Evolutionary conservation across 1,140 invertebrate genomes (phyloP), one percentile per base, ranked within the genome.

Genomic region (Drosophila sp.): DNA sequence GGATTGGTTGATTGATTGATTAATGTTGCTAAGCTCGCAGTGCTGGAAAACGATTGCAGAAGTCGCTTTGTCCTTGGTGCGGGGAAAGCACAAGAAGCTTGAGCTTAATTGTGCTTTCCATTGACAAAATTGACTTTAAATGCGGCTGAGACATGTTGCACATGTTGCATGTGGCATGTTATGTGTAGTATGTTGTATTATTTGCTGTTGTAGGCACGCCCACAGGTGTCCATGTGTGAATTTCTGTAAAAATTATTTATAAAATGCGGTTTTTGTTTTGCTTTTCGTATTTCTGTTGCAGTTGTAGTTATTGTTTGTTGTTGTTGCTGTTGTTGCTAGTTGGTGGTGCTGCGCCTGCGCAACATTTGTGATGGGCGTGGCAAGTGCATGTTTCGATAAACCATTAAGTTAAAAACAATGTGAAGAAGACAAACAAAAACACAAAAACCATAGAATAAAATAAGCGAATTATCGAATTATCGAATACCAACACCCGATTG

Each of bases 161-260:
- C 9, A 32, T 27, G 13, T 63, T 45, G 48, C 36, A 56, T 76
- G 66, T 66, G 40, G 25, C 48, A 46, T 53, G 21, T 4, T 21
- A 21, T 21, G 21, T 21, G 21, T 63, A 40, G 48, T 29, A 56
- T 76, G 66, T 66, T 45, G 25, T 41, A 46, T 53, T 53, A 21
- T 25, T 56, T 54, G 32, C n/a, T 58, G n/a, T 46, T 43, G 41
- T 48, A 89, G 46, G 76, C 77, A 89, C 89, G 89, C 80, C 89
- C 89, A 86, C 84, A 90, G 40, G 83, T 91, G 59, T 90, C 75
- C 83, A 86, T 77, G 62, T 90, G 84, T 53, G 76, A 78, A 45
- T 84, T 90, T 90, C 89, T 90, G 81, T 25, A 80, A 90, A 61
- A 74, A 87, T 77, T 78, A 54, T 59, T 58, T 82, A 58, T 32